Conservation (phyloP, 2,888 invertebrate species). For the Lordiphosa fenestrarum region DNA sequence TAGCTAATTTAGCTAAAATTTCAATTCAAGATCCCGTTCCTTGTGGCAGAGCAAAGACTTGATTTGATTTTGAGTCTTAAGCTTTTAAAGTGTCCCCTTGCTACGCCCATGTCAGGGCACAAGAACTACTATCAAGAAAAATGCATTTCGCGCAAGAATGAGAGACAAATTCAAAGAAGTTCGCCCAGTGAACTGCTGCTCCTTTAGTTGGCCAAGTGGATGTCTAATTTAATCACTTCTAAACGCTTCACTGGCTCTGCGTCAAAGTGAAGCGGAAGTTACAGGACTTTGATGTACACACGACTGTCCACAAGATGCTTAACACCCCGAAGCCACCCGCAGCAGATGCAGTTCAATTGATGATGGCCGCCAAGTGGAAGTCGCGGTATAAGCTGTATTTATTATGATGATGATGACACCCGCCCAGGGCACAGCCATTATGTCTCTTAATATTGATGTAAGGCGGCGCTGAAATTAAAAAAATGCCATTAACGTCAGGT, state of each 20-base stretch:
- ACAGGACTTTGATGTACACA: slow-evolving; percentile 13
- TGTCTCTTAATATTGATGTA: slow-evolving; percentile 47
- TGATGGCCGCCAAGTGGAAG: slow-evolving; percentile 9
- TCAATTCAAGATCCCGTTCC: no score
- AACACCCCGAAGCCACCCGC: slow-evolving; percentile 6
- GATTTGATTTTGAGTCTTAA: no score
- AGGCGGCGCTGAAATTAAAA: slow-evolving; percentile 29
- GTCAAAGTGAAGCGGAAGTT: slow-evolving; percentile 37
- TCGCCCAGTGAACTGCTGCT: slow-evolving; percentile 19
- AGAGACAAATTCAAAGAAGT: slow-evolving; percentile 33
- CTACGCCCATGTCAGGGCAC: background rate
- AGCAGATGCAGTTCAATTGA: slow-evolving; percentile 31
- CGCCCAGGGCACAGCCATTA: slow-evolving; percentile 30
- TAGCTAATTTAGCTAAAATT: no score
- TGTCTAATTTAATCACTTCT: slow-evolving; percentile 48
- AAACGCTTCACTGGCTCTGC: slow-evolving; percentile 49
- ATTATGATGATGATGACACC: slow-evolving; percentile 34
- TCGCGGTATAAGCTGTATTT: slow-evolving; percentile 43
- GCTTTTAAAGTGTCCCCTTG: no score
- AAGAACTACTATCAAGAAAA: slow-evolving; percentile 6
- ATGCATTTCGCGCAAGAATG: slow-evolving; percentile 5
- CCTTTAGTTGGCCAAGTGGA: slow-evolving; percentile 31
- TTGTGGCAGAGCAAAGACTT: no score
- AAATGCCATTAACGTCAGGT: slow-evolving; percentile 14
- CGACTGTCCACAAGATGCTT: slow-evolving; percentile 4